phyloP scores from a whole-genome alignment of 2,888 invertebrate genomes.

The Calliphora vomitoria region DNA sequence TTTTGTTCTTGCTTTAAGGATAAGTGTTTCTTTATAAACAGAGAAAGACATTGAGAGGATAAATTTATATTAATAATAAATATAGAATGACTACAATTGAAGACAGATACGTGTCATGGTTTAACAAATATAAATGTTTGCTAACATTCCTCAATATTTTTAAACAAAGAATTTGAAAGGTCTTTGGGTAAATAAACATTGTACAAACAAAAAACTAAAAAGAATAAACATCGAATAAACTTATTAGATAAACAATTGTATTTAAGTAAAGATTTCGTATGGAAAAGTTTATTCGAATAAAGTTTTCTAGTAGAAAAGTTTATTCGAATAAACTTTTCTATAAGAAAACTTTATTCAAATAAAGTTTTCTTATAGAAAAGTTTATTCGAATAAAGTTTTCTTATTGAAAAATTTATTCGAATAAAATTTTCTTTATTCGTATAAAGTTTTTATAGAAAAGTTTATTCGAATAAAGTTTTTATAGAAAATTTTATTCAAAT shows the following conservation, averaged over 20 bases:
- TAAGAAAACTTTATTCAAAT: neutral
- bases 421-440: neutral
- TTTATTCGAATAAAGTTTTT: constrained; percentile 3
- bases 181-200: too few species aligned
- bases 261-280: too few species aligned
- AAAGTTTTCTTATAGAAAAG: neutral
- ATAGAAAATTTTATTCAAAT: neutral
- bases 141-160: too few species aligned
- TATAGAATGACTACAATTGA: too few species aligned
- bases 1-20: constrained; percentile 17
- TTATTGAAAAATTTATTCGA: neutral
- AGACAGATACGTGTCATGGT: too few species aligned
- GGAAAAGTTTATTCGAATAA: too few species aligned
- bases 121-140: too few species aligned
- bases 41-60: constrained; percentile 19
- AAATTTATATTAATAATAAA: too few species aligned
- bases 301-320: neutral
- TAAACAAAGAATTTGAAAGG: too few species aligned
- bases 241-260: too few species aligned
- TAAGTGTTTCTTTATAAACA: neutral
- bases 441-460: neutral
- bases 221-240: too few species aligned
- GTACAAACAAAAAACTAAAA: neutral
- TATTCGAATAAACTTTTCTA: neutral
- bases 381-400: neutral